phyloP scores from a whole-genome alignment of 2,888 invertebrate species.

The Acleris sparsana region DNA sequence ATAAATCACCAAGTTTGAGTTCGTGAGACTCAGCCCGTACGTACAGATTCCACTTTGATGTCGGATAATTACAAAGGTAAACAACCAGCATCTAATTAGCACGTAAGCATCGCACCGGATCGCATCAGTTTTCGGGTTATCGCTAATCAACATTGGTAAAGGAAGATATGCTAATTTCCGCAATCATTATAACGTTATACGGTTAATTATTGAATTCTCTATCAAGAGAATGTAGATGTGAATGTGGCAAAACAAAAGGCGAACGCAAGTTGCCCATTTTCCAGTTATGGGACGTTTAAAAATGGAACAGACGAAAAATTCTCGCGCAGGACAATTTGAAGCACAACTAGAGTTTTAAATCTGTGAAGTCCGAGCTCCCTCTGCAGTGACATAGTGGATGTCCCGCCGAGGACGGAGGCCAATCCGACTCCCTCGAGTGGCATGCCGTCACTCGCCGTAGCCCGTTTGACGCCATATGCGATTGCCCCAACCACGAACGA shows the following conservation, averaged over 20 bases:
- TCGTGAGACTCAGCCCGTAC: conserved; percentile 38
- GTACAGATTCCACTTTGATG: conserved; percentile 60
- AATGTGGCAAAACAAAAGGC: conserved; percentile 3
- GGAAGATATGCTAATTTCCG: conserved; percentile 61
- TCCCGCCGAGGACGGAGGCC: conserved; percentile 69
- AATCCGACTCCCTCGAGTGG: conserved; percentile 77
- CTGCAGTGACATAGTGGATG: conserved; percentile 65
- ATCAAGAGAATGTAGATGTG: background rate
- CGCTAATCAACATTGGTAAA: conserved; percentile 63
- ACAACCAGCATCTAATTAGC: conserved; percentile 70
- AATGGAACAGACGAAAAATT: conserved; percentile 19
- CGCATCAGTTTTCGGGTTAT: conserved; percentile 58
- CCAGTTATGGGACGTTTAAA: conserved; percentile 2
- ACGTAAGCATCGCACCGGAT: conserved; percentile 65
- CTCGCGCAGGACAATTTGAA: conserved; percentile 24
- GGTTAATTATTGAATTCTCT: too few species aligned
- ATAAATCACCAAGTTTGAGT: conserved; percentile 76
- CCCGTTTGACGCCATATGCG: conserved; percentile 82
- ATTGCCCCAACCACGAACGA: conserved; percentile 54
- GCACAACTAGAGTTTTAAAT: conserved; percentile 49
- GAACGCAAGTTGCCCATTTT: background rate
- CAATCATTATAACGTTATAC: conserved; percentile 31
- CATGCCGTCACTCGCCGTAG: conserved; percentile 78
- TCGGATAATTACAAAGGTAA: conserved; percentile 68
- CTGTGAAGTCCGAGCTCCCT: conserved; percentile 56